Conservation (phyloP, 2,888 invertebrate species). For the Electrophaes corylata region DNA sequence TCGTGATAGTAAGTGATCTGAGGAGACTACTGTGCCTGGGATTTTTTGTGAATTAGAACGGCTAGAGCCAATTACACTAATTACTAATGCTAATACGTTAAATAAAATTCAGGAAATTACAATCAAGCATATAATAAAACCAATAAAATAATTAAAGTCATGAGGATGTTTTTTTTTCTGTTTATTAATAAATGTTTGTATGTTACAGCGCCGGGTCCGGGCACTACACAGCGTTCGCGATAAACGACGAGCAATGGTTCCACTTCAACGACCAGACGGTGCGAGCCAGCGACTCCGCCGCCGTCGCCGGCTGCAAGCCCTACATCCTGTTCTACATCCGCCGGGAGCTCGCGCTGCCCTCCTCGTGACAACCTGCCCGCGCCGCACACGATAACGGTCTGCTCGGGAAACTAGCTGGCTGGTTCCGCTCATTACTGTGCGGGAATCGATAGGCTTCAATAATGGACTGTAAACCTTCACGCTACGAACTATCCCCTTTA, state of each 20-base stretch:
- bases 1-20: no score
- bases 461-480: no score
- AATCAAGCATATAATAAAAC: no score
- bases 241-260: slow-evolving; percentile 92
- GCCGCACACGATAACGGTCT: not conserved
- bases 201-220: slow-evolving; percentile 90
- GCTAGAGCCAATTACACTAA: no score
- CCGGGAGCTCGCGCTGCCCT: slow-evolving; percentile 82
- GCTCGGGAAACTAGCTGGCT: not conserved
- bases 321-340: slow-evolving; percentile 94
- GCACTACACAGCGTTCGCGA: slow-evolving; percentile 93
- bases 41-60: no score
- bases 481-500: no score
- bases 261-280: slow-evolving; percentile 94
- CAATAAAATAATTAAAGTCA: no score
- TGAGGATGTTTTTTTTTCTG: no score
- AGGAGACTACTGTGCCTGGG: no score
- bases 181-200: not conserved
- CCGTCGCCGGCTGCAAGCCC: slow-evolving; percentile 91
- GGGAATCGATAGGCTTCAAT: not conserved
- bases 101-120: no score
- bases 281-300: slow-evolving; percentile 86
- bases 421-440: slow-evolving; percentile 10
- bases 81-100: no score
- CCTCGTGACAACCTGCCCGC: slow-evolving; percentile 46